Base-by-base conservation (phyloP, 2,797 vertebrate genomes). In the Danio jaintianensis region DNA sequence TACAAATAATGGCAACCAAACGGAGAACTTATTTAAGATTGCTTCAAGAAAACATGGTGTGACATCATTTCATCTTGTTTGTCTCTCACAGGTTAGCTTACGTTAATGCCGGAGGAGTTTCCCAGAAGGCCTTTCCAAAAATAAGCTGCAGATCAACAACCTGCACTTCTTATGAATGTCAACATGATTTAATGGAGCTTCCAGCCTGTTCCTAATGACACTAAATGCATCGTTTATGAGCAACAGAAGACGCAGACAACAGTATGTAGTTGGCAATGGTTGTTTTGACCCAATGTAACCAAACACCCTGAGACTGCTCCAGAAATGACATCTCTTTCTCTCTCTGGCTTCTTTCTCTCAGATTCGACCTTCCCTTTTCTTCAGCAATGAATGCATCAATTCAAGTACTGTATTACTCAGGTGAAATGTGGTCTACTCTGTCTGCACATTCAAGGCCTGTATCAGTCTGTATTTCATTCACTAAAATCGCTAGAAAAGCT, bases 351-450 rank as follows among this genome's bases (percentile, higher is more conserved):
- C 8, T 10, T 43, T 59, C 16, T 47, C 45, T 67, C 20, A 70
- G 56, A 40, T 7, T 43, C 20, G 7, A 40, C 22, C 38, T 50
- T 48, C 48, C 20, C 38, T 69, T 42, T 29, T 50, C 63, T 77
- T 45, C 13, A 5, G 12, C 50, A 43, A 40, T 83, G 75, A 83
- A 83, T 79, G 83, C 66, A 7, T 38, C 48, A n/a, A 78, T 79
- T 84, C 75, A 84, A 73, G 70, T 78, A 66, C 73, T 73, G 63
- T 45, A 47, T 82, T 76, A 29, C 73, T 52, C 29, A 58, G 52
- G 50, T 47, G 75, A 74, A 86, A 82, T 45, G 45, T 29, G 29
- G 3, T 29, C 29, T 29, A 29, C 29, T 29, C 43, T 67, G 76
- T 72, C 78, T 78, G 58, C 38, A 12, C 6, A 67, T 53, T 20